A percentile compares a stretch with the other conserved stretches of the same genome.
Evolutionary conservation across 2,797 vertebrate species (phyloP).

Genomic region (Esox masquinongy): DNA sequence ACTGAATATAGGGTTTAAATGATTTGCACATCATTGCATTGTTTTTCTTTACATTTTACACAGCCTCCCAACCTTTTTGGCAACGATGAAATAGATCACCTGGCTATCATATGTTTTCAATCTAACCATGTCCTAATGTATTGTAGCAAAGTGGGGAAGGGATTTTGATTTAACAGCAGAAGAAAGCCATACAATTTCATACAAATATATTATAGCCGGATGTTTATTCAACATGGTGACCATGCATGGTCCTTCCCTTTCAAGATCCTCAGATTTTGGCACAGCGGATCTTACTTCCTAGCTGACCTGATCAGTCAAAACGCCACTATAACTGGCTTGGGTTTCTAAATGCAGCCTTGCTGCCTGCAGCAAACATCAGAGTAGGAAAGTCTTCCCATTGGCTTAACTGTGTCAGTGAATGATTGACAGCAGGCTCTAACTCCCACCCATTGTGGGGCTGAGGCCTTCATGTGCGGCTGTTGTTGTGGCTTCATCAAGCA

Average conservation of each 20-base stretch:
- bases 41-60: no score
- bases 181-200: background rate
- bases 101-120: background rate
- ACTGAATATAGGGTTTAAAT: no score
- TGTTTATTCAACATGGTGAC: background rate
- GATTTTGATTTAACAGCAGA: background rate
- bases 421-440: background rate
- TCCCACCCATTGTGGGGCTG: background rate
- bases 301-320: no score
- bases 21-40: no score
- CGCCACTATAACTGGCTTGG: no score
- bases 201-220: background rate
- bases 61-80: no score
- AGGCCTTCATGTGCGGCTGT: conserved; percentile 14
- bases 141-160: background rate
- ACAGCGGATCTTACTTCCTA: no score
- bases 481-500: conserved; percentile 26
- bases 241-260: background rate
- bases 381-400: background rate
- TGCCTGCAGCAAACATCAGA: background rate
- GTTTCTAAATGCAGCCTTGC: background rate
- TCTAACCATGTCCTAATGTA: background rate
- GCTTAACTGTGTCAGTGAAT: background rate
- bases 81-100: background rate
- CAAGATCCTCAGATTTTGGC: background rate